Percentiles rank a stretch among this genome's conserved stretches.
These are phyloP conservation scores for Trachythela sp. DNA, from an alignment of 64 coral and sea anemone genomes.

Conservation along the genomic window DNA sequence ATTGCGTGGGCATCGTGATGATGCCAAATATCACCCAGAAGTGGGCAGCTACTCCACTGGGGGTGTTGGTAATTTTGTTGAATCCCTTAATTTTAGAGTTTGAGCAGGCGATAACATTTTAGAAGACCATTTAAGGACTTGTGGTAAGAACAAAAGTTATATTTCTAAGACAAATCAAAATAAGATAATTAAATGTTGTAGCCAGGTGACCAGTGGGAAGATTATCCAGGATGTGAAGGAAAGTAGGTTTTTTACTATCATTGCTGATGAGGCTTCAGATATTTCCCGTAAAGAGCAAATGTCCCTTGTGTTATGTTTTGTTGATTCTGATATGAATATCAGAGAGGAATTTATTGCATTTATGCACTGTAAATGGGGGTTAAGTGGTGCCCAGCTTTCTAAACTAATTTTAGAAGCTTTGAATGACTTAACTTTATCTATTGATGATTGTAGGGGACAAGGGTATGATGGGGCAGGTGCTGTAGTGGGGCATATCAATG, in stretches of 20 bases:
- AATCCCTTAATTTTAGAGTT: constrained; percentile 27
- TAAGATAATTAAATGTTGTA: constrained; percentile 17
- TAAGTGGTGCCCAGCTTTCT: neutral
- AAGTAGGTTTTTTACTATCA: constrained; percentile 20
- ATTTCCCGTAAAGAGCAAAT: constrained; percentile 23
- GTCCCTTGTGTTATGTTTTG: constrained; percentile 29
- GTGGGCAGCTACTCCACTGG: neutral
- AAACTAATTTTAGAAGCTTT: neutral
- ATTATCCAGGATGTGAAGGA: constrained; percentile 4
- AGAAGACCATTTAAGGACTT: neutral
- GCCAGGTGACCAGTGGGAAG: neutral
- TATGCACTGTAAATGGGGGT: neutral
- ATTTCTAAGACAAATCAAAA: constrained; percentile 39
- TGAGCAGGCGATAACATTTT: constrained; percentile 25
- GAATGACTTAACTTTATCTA: neutral
- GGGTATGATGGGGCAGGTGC: constrained; percentile 24
- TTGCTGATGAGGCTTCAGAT: constrained; percentile 40
- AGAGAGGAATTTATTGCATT: constrained; percentile 3
- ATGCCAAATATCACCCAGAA: neutral
- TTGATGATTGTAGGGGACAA: constrained; percentile 26
- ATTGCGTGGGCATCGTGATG: neutral
- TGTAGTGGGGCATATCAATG: neutral
- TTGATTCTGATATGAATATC: neutral
- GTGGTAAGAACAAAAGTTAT: neutral
- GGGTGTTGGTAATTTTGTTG: constrained; percentile 34